Percentiles rank a stretch among this genome's conserved stretches.
Evolutionary conservation across 2,113 vertebrate species (phyloP).

Genomic region (Elgaria multicarinata): DNA sequence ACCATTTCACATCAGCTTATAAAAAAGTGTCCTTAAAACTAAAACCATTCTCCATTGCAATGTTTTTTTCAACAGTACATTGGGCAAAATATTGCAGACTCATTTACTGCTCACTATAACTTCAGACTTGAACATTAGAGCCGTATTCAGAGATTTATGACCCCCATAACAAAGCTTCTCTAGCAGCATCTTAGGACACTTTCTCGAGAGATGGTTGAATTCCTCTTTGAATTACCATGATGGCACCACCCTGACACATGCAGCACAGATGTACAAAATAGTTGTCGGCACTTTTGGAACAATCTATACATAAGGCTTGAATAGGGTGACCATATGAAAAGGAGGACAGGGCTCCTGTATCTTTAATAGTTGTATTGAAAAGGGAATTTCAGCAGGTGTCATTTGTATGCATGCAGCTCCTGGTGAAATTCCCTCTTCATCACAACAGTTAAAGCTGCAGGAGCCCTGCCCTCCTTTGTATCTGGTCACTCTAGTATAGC

Average conservation of each 20-base stretch:
- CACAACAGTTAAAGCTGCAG: too few relatives aligned
- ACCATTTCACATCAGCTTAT: neutral
- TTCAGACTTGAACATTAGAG: constrained; percentile 1
- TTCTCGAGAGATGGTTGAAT: neutral
- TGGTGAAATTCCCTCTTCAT: too few relatives aligned
- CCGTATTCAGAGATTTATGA: constrained; percentile 26
- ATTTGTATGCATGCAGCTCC: too few relatives aligned
- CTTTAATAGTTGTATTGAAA: too few relatives aligned
- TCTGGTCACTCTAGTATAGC: too few relatives aligned
- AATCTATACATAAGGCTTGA: neutral
- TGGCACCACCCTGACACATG: neutral
- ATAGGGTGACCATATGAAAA: too few relatives aligned
- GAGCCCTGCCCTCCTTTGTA: too few relatives aligned
- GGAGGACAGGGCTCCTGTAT: too few relatives aligned
- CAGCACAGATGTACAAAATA: neutral
- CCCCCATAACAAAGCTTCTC: neutral
- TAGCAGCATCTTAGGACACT: neutral
- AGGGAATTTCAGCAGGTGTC: too few relatives aligned
- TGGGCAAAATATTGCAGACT: constrained; percentile 38
- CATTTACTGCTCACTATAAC: constrained; percentile 33
- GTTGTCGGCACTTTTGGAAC: neutral
- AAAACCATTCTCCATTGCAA: constrained; percentile 25
- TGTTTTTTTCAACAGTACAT: constrained; percentile 32
- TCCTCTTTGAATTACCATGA: neutral
- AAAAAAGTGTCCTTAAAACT: constrained; percentile 11